Percentiles rank a stretch among this genome's conserved stretches.
Conservation (phyloP, 1,140 invertebrate genomes). For the Pseudomyrmex flavicornis region DNA sequence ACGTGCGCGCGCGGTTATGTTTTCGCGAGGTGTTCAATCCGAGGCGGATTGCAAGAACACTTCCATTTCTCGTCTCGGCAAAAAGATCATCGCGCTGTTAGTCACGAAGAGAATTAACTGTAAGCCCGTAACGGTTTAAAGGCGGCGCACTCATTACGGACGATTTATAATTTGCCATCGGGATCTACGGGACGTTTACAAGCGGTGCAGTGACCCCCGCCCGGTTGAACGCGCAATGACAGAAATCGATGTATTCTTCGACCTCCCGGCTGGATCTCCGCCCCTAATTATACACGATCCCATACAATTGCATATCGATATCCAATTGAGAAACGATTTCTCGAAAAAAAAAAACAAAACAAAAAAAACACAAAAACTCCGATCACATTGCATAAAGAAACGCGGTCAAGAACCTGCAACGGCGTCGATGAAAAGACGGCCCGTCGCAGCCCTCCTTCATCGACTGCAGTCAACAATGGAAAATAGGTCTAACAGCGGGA, state of each 20-base stretch:
- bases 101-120: constrained; percentile 47
- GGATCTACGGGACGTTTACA: constrained; percentile 47
- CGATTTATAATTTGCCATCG: constrained; percentile 56
- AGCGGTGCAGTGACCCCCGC: constrained; percentile 43
- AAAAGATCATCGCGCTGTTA: constrained; percentile 27
- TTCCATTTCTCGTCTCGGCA: constrained; percentile 4
- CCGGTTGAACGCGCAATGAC: constrained; percentile 44
- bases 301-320: constrained; percentile 48
- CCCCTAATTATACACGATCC: constrained; percentile 46
- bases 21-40: not conserved
- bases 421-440: not conserved
- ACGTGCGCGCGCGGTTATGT: not conserved
- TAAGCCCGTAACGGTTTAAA: constrained; percentile 41
- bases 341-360: not conserved
- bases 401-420: constrained; percentile 44
- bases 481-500: constrained; percentile 33
- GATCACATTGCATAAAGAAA: constrained; percentile 29
- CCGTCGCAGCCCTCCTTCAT: not conserved
- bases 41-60: constrained; percentile 18
- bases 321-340: constrained; percentile 37
- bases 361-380: too few species aligned
- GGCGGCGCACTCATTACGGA: constrained; percentile 53
- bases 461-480: constrained; percentile 30
- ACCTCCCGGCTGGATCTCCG: not conserved
- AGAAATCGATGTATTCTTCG: constrained; percentile 58